phyloP scores from a whole-genome alignment of 1,140 invertebrate species.

The Acromyrmex heyeri region DNA sequence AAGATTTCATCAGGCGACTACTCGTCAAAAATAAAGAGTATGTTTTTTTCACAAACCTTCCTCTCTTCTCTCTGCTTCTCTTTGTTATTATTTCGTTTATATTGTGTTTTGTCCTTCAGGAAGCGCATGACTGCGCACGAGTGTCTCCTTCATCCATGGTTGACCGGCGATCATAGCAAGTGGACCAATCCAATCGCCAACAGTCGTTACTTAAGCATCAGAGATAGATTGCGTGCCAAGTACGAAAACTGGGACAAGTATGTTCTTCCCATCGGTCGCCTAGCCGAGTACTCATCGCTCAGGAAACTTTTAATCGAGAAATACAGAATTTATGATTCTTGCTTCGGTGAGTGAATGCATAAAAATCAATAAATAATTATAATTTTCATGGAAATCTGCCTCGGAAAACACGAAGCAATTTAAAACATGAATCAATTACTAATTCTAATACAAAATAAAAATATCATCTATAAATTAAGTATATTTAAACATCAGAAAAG shows the following conservation, averaged over 20 bases:
- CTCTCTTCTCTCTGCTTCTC: neutral
- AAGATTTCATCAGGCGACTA: conserved; percentile 98
- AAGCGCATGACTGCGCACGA: conserved; percentile 99
- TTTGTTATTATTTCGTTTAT: neutral
- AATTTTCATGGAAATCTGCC: neutral
- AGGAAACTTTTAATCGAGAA: conserved; percentile 98
- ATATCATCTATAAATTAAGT: too few species aligned
- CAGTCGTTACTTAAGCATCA: conserved; percentile 94
- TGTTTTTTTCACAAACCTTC: conserved; percentile 74
- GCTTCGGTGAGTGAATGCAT: conserved; percentile 91
- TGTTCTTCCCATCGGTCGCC: conserved; percentile 96
- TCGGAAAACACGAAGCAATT: neutral
- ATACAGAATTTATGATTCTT: conserved; percentile 98
- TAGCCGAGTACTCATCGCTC: conserved; percentile 99
- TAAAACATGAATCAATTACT: neutral
- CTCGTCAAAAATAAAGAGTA: conserved; percentile 98
- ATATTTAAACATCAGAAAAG: too few species aligned
- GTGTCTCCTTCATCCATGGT: conserved; percentile 97
- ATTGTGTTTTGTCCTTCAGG: conserved; percentile 85
- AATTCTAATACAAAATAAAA: too few species aligned
- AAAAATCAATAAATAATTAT: conserved; percentile 29
- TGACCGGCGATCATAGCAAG: conserved; percentile 93
- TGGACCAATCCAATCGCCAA: conserved; percentile 92
- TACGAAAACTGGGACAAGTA: conserved; percentile 97
- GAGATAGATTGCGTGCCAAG: conserved; percentile 94